Conservation (phyloP, 2,113 vertebrate species). For the Corythoichthys intestinalis region DNA sequence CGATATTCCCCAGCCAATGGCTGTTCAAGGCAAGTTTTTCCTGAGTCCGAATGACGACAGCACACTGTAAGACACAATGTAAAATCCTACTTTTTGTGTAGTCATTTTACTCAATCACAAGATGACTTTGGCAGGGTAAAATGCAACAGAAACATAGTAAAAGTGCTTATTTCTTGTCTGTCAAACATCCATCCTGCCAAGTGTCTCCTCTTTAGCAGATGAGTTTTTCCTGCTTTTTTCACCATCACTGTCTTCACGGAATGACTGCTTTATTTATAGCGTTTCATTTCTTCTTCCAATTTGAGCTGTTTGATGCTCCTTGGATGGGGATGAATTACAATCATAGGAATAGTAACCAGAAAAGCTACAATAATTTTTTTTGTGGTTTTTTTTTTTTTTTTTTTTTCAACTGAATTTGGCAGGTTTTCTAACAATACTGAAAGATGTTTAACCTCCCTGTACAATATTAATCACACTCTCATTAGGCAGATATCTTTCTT, state of each 20-base stretch:
- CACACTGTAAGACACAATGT: background rate
- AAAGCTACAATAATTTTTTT: background rate
- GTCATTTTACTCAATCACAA: background rate
- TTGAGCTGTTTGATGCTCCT: constrained; percentile 11
- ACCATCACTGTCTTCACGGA: constrained; percentile 40
- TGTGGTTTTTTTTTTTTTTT: too few relatives aligned
- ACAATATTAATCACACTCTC: constrained; percentile 31
- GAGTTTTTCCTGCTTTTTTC: constrained; percentile 20
- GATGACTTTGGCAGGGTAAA: constrained; percentile 18
- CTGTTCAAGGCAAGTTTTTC: background rate
- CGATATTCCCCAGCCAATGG: background rate
- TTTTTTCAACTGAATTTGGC: background rate
- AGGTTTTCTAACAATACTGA: constrained; percentile 7
- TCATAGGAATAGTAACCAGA: background rate
- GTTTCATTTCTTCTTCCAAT: background rate
- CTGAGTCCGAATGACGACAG: background rate
- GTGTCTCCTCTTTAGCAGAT: constrained; percentile 16
- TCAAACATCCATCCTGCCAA: constrained; percentile 5
- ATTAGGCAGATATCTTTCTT: constrained; percentile 34
- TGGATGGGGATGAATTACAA: background rate
- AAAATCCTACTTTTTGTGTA: background rate
- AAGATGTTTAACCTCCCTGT: constrained; percentile 15
- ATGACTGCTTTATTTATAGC: constrained; percentile 43
- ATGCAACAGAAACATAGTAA: background rate
- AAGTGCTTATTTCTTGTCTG: background rate